Base-by-base conservation (phyloP, 2,888 invertebrate genomes). In the Augochlorella aurata region DNA sequence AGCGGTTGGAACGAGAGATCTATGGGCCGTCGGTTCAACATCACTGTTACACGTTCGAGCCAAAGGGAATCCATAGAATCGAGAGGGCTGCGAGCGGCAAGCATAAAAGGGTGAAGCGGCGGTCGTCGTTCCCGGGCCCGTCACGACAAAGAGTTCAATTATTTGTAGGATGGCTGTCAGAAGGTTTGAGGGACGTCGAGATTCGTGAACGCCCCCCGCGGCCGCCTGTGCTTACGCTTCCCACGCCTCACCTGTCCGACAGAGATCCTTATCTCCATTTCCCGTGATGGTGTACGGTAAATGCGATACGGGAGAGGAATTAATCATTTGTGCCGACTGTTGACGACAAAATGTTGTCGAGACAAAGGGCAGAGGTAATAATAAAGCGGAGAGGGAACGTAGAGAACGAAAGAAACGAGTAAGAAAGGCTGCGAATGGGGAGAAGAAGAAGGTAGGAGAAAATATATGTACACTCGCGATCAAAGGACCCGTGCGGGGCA, bases 241-340 rank as follows among this genome's bases (percentile, higher is more conserved):
- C 89, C 89, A 89, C 89, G 90, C 81, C 81, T 89, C 89, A 89
- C 87, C 89, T 89, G 90, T 89, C 85, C 77, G 77, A 70, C 67
- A 61, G 89, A 89, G 89, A 89, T 89, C 79, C 82, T 85, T 89
- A 89, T 90, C 89, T 85, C 65, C 38, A 76, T 50, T 66, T 66
- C 58, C 66, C 69, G 12, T 18, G 44, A 69, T 50, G 21, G 79
- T 79, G 68, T 63, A 67, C 79, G 61, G 67, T 77, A 58, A 73
- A 79, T 61, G 47, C 79, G 69, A 38, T 69, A 69, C 82, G 74
- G 71, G 77, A 77, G 79, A 81, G 84, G 79, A 71, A 85, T 74
- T 73, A 76, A 80, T 85, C 85, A 86, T 87, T 85, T 38, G 85
- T 86, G 80, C 89, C 89, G 66, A 49, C 72, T 21, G 79, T 79